Evolutionary conservation across 1,140 invertebrate genomes (phyloP).

Genomic region (Aphis craccivora): DNA sequence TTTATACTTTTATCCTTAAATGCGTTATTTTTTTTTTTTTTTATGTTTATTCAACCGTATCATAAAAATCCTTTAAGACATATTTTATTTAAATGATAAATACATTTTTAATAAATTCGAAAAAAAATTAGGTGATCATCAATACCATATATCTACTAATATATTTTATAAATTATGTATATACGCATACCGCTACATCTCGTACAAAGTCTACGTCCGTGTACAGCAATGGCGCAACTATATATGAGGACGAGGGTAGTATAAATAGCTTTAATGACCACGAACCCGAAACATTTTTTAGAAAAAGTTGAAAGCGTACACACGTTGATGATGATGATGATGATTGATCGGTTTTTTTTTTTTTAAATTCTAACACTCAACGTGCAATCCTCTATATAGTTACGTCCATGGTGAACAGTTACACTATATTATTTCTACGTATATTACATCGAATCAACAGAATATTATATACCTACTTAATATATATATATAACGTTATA

Average conservation of each 20-base stretch:
- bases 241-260: not conserved
- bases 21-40: no score
- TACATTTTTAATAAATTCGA: not conserved
- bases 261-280: not conserved
- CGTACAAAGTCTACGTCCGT: not conserved
- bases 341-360: not conserved
- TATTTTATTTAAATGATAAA: not conserved
- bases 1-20: no score
- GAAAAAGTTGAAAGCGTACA: not conserved
- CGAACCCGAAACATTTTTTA: not conserved
- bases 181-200: not conserved
- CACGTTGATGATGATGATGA: not conserved
- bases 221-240: not conserved
- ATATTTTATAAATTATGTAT: not conserved
- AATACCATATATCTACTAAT: not conserved
- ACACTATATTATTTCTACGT: not conserved
- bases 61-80: no score
- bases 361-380: not conserved
- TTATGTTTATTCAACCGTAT: not conserved
- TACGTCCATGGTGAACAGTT: not conserved
- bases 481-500: not conserved
- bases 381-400: not conserved
- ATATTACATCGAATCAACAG: not conserved
- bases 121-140: not conserved
- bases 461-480: not conserved